Conservation (phyloP, 2,888 invertebrate species). For the Oasisia sp. region DNA sequence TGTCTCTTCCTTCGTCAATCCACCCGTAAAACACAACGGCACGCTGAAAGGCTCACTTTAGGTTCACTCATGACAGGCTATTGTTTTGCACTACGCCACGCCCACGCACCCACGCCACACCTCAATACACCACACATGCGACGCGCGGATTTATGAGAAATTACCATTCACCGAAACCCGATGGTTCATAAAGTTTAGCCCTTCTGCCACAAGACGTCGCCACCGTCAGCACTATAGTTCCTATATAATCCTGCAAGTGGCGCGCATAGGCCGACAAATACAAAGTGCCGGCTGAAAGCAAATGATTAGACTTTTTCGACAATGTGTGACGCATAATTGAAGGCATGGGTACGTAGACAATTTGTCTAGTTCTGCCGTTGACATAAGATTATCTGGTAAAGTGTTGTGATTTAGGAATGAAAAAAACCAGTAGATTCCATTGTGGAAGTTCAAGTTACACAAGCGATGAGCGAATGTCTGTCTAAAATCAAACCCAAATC, state of each 20-base stretch:
- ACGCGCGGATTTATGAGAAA: too few relatives aligned
- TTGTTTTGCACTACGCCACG: too few relatives aligned
- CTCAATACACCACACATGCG: too few relatives aligned
- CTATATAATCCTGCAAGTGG: not conserved
- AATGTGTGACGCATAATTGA: slow-evolving; percentile 6
- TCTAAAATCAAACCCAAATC: too few relatives aligned
- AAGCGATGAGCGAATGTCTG: not conserved
- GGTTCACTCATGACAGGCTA: too few relatives aligned
- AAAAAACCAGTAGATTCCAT: not conserved
- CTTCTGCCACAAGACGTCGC: not conserved
- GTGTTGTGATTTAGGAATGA: not conserved
- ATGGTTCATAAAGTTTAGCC: too few relatives aligned
- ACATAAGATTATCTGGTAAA: not conserved
- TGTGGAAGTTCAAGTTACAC: not conserved
- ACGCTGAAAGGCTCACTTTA: too few relatives aligned
- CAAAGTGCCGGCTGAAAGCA: not conserved
- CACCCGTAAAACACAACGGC: too few relatives aligned
- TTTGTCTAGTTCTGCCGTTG: not conserved
- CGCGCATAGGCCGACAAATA: not conserved
- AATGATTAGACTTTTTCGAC: not conserved
- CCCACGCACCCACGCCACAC: too few relatives aligned
- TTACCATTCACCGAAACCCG: too few relatives aligned
- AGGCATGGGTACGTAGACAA: not conserved
- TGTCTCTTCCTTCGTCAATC: too few relatives aligned
- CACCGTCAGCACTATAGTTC: not conserved